These are phyloP conservation scores for Gavialis gangeticus DNA, from an alignment of 2,113 vertebrate genomes.

Conservation along the genomic window DNA sequence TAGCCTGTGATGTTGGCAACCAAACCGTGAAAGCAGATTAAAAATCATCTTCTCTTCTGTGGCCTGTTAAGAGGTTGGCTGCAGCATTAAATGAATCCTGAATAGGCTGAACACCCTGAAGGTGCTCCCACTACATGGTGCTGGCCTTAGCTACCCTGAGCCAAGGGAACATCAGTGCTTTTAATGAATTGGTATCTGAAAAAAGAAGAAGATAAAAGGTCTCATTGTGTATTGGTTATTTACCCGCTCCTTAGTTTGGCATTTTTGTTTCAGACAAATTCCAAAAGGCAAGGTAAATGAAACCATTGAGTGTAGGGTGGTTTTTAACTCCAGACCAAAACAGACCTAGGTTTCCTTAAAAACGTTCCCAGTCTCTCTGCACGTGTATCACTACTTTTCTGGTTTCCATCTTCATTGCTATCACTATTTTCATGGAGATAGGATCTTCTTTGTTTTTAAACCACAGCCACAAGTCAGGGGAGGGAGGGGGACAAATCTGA, in stretches of 20 bases:
- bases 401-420: not conserved
- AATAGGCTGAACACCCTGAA: not conserved
- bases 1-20: constrained; percentile 38
- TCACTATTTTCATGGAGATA: not conserved
- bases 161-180: not conserved
- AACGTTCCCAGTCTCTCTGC: not conserved
- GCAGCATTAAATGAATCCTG: constrained; percentile 7
- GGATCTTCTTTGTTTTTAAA: not conserved
- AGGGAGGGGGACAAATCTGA: not conserved
- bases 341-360: not conserved
- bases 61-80: constrained; percentile 32
- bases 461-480: not conserved
- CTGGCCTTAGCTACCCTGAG: not conserved
- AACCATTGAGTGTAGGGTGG: not conserved
- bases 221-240: not conserved
- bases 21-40: constrained; percentile 30
- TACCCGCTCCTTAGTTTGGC: not conserved
- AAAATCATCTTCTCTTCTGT: constrained; percentile 48
- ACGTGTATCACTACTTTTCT: not conserved
- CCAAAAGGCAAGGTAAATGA: not conserved
- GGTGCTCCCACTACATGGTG: not conserved
- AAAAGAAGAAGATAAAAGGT: not conserved
- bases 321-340: not conserved
- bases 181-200: not conserved
- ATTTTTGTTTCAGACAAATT: not conserved